A percentile compares a stretch with the other conserved stretches of the same genome.
phyloP scores from a whole-genome alignment of 2,888 invertebrate genomes.

The Lasiommata megera region DNA sequence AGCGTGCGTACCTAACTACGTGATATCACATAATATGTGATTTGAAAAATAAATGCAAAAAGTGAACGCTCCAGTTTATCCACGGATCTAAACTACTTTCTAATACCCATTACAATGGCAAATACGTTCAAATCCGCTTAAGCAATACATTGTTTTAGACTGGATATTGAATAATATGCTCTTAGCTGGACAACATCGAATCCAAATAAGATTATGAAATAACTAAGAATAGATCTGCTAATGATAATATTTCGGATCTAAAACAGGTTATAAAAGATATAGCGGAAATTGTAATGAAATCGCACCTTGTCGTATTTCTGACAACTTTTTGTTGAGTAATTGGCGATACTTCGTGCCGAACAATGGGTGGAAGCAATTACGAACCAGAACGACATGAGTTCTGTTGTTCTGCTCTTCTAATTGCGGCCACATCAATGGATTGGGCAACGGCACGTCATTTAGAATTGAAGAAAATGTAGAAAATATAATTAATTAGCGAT shows the following conservation, averaged over 20 bases:
- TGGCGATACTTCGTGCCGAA: constrained; percentile 8
- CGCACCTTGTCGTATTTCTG: constrained; percentile 1
- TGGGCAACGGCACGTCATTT: neutral
- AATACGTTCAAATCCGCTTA: constrained; percentile 22
- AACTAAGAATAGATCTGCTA: neutral
- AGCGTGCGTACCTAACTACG: neutral
- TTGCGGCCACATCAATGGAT: constrained; percentile 9
- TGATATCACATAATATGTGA: constrained; percentile 2
- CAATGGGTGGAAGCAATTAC: constrained; percentile 29
- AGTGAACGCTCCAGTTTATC: constrained; percentile 20
- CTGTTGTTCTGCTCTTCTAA: constrained; percentile 22
- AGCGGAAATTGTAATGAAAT: constrained; percentile 11
- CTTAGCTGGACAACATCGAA: neutral
- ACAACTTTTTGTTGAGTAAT: constrained; percentile 8
- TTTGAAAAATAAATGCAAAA: constrained; percentile 18
- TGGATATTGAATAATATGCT: constrained; percentile 3
- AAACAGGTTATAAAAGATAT: neutral
- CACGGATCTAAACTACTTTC: constrained; percentile 29
- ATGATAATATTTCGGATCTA: neutral
- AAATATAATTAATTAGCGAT: no score
- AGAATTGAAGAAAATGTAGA: neutral
- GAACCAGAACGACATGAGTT: constrained; percentile 4
- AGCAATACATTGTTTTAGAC: constrained; percentile 14
- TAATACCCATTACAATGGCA: constrained; percentile 32
- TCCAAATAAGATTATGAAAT: neutral